Base-by-base conservation (phyloP, 2,113 vertebrate species). In the Corapipo altera region DNA sequence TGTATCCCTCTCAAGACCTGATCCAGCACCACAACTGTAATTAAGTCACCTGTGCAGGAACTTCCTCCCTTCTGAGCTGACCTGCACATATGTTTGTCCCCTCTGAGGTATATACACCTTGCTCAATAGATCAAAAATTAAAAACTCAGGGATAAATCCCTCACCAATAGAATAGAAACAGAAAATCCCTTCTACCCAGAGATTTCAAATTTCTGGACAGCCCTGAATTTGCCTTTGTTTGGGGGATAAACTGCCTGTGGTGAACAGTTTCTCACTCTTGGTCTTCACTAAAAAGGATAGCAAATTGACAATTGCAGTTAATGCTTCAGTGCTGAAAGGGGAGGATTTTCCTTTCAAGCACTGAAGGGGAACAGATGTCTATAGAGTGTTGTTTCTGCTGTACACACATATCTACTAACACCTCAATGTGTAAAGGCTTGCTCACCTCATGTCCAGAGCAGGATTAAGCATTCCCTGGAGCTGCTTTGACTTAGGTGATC, bases 201-300 rank as follows among this genome's bases (percentile, higher is more conserved):
- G 32, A 37, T 70, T 91, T 93, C 55, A 81, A 75, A 52, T 76
- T 80, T 48, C n/a, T 75, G 21, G n/a, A 62, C 32, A 78, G 74
- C 18, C 55, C 55, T 59, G 35, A 81, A 70, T 51, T 86, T 75
- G 39, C 22, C 39, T n/a, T 67, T 75, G 26, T 61, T 88, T 64
- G 67, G 30, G 15, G 28, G 20, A 64, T 51, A 70, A 82, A 46
- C 48, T n/a, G 37, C 20, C 8, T 43, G 32, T 37, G 33, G 33
- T 69, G 49, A 91, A 57, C 8, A 4, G 8, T 46, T 87, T 84
- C 70, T 74, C 46, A 18, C 6, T 44, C 24, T 20, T 35, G 28
- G 28, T 28, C 41, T 82, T 84, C 43, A 44, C 69, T 58, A 51
- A 65, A 91, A 91, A 76, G 64, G 32, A 48, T 1, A 26, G 6